A percentile compares a stretch with the other conserved stretches of the same genome.
These are phyloP conservation scores for Diadegma fenestrale DNA, from an alignment of 2,888 invertebrate species.

Conservation along the genomic window DNA sequence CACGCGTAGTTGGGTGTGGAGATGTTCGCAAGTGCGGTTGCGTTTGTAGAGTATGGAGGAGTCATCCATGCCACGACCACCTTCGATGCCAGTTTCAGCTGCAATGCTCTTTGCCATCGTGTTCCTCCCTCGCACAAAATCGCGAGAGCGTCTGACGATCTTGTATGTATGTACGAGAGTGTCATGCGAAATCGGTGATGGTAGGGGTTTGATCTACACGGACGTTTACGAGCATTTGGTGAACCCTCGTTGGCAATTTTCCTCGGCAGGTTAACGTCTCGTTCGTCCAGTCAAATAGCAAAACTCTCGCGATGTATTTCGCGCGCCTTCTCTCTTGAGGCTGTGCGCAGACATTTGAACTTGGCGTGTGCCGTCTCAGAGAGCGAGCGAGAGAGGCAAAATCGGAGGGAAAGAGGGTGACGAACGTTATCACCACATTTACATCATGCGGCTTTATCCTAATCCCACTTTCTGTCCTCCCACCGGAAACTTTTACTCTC, in stretches of 20 bases:
- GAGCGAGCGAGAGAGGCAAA: not conserved
- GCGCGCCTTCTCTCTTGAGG: slow-evolving; percentile 9
- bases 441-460: slow-evolving; percentile 62
- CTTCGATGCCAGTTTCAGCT: slow-evolving; percentile 51
- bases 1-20: slow-evolving; percentile 15
- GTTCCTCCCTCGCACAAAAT: slow-evolving; percentile 18
- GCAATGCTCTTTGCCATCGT: slow-evolving; percentile 29
- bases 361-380: slow-evolving; percentile 25
- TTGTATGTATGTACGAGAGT: slow-evolving; percentile 9
- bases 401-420: slow-evolving; percentile 41
- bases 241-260: slow-evolving; percentile 75
- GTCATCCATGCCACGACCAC: slow-evolving; percentile 50
- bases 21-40: slow-evolving; percentile 39
- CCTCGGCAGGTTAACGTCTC: slow-evolving; percentile 70
- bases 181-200: slow-evolving; percentile 56
- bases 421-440: slow-evolving; percentile 61
- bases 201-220: slow-evolving; percentile 75
- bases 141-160: not conserved
- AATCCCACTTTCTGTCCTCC: slow-evolving; percentile 58
- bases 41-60: slow-evolving; percentile 25
- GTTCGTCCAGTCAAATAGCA: slow-evolving; percentile 65
- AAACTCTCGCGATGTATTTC: slow-evolving; percentile 56
- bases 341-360: slow-evolving; percentile 16
- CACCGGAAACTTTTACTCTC: slow-evolving; percentile 43
- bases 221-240: slow-evolving; percentile 76